Conservation (phyloP, 2,888 invertebrate species). For the Aricia artaxerxes region DNA sequence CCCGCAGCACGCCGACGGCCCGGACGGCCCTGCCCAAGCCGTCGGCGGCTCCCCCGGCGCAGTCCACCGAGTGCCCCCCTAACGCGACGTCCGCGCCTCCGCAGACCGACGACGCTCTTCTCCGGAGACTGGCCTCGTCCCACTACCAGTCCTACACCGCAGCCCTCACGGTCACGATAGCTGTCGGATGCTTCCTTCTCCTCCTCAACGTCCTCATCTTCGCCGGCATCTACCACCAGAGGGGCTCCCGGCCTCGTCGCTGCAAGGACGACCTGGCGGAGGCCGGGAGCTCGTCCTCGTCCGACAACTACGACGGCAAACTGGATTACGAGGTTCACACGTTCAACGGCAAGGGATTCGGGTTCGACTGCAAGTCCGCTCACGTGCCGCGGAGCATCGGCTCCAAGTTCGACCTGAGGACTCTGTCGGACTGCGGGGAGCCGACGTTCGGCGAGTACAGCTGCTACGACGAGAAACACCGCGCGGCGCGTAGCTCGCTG, state of each 20-base stretch:
- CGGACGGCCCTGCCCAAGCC: constrained; percentile 71
- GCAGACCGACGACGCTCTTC: constrained; percentile 84
- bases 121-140: constrained; percentile 88
- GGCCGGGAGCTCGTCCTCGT: constrained; percentile 85
- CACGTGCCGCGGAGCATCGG: constrained; percentile 73
- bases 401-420: constrained; percentile 74
- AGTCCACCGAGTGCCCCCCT: constrained; percentile 88
- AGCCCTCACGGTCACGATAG: constrained; percentile 92
- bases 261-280: constrained; percentile 89
- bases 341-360: constrained; percentile 78
- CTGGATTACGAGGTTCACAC: constrained; percentile 75
- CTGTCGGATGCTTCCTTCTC: constrained; percentile 90
- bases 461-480: constrained; percentile 83
- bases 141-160: constrained; percentile 95
- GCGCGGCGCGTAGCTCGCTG: constrained; percentile 80
- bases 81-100: constrained; percentile 75
- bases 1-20: constrained; percentile 65
- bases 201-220: constrained; percentile 92
- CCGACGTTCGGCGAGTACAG: constrained; percentile 83
- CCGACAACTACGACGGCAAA: constrained; percentile 82
- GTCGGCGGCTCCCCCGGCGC: constrained; percentile 67
- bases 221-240: constrained; percentile 92
- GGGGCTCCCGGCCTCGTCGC: constrained; percentile 86
- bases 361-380: constrained; percentile 80
- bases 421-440: constrained; percentile 77